Conservation (phyloP, 2,113 vertebrate species). For the Microcebus ravelobensis region DNA sequence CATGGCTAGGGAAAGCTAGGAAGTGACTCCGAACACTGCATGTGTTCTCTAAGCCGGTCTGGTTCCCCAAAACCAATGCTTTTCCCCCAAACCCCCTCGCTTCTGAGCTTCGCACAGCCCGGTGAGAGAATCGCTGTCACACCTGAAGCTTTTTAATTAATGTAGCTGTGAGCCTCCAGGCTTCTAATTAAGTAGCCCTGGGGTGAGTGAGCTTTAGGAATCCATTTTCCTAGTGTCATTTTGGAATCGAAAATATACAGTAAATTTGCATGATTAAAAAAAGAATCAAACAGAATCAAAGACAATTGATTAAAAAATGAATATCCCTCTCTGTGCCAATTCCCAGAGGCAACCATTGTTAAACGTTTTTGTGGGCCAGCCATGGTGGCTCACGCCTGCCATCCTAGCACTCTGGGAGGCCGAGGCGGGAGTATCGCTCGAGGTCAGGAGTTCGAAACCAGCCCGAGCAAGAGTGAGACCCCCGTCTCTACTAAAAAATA, state of each 20-base stretch:
- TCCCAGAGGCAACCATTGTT: not conserved
- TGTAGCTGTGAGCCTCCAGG: too few relatives aligned
- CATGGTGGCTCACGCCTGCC: too few relatives aligned
- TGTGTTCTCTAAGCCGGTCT: not conserved
- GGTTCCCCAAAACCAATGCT: not conserved
- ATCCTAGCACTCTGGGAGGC: too few relatives aligned
- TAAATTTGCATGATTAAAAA: not conserved
- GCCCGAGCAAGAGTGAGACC: too few relatives aligned
- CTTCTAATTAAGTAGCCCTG: not conserved
- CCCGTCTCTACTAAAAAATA: too few relatives aligned
- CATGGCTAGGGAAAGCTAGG: not conserved
- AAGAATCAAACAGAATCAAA: not conserved
- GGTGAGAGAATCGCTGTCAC: not conserved
- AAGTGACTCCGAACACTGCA: not conserved
- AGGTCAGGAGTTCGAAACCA: too few relatives aligned
- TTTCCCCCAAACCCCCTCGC: not conserved
- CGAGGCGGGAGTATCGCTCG: too few relatives aligned
- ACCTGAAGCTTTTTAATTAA: not conserved
- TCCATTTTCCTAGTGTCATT: not conserved
- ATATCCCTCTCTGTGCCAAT: not conserved
- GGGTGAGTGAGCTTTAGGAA: not conserved
- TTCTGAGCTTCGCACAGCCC: not conserved
- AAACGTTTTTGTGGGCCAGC: not conserved
- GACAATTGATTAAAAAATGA: not conserved
- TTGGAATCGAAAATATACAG: not conserved